Conservation (phyloP, 1,140 invertebrate genomes). For the Aphis craccivora region DNA sequence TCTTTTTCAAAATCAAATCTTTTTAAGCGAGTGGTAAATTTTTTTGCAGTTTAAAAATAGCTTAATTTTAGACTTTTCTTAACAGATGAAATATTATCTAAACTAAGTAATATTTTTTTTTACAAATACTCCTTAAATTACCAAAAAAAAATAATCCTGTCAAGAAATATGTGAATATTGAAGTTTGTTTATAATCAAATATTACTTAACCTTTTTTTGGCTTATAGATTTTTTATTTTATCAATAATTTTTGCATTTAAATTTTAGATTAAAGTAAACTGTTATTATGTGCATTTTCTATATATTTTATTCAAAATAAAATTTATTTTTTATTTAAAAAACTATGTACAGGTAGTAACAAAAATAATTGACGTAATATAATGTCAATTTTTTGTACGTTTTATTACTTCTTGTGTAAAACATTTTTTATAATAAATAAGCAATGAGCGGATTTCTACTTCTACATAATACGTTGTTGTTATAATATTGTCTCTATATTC, state of each 20-base stretch:
- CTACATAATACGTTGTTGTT: not conserved
- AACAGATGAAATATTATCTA: not conserved
- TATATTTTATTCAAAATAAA: not conserved
- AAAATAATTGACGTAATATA: not conserved
- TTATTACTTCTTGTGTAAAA: not conserved
- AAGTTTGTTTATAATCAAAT: not conserved
- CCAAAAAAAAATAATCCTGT: not conserved
- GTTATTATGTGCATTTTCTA: not conserved
- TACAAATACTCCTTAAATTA: not conserved
- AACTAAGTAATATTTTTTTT: not conserved
- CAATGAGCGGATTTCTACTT: not conserved
- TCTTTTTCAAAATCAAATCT: not conserved
- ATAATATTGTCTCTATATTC: not conserved
- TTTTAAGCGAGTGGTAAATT: no score
- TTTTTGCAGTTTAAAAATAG: not conserved
- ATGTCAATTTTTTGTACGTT: not conserved
- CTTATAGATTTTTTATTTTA: not conserved
- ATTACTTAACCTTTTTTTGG: not conserved
- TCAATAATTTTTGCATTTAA: not conserved
- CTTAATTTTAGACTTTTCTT: not conserved
- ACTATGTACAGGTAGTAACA: not conserved
- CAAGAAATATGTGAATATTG: not conserved
- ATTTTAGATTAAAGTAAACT: not conserved
- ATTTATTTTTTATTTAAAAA: not conserved
- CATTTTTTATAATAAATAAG: not conserved